A percentile compares a stretch with the other conserved stretches of the same genome.
These are phyloP conservation scores for Amphiura filiformis DNA, from an alignment of 35 echinoderm and acorn worm species.

Conservation along the genomic window DNA sequence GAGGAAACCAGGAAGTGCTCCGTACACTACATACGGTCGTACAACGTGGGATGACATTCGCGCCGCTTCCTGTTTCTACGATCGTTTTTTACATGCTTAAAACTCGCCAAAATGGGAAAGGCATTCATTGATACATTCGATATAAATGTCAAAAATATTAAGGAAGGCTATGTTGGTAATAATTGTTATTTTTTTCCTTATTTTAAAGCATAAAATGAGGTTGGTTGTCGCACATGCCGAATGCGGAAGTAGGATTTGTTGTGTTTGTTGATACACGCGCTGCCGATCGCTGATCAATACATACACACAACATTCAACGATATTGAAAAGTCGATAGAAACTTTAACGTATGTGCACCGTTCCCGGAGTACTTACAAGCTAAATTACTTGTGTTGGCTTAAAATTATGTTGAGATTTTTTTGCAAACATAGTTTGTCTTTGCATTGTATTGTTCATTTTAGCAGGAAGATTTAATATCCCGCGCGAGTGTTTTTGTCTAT, in stretches of 20 bases:
- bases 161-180: neutral
- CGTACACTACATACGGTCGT: neutral
- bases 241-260: neutral
- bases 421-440: no score
- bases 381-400: no score
- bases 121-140: neutral
- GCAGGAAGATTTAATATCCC: neutral
- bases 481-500: neutral
- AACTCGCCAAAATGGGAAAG: neutral
- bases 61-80: neutral
- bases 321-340: no score
- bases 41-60: neutral
- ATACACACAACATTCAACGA: neutral
- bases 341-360: no score
- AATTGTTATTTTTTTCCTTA: neutral
- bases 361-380: no score
- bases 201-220: neutral
- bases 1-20: slow-evolving; percentile 82
- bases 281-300: neutral
- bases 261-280: neutral
- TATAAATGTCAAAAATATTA: neutral
- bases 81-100: neutral
- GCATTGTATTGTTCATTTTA: neutral
- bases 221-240: neutral
- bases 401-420: neutral